These are phyloP conservation scores for Lucinisca nassula DNA, from an alignment of 2,888 invertebrate species.

Conservation along the genomic window DNA sequence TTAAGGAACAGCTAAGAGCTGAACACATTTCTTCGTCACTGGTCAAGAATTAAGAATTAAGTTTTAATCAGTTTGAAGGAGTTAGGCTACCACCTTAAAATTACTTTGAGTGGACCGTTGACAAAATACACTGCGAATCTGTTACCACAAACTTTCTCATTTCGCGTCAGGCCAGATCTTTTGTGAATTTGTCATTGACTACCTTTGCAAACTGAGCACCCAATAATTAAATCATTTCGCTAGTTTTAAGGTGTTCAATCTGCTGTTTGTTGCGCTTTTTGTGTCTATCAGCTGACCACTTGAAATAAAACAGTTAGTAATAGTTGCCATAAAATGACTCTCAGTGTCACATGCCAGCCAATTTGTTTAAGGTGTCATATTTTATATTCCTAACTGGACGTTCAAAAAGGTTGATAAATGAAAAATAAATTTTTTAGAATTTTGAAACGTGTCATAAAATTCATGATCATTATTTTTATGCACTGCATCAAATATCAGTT, in stretches of 20 bases:
- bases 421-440: neutral
- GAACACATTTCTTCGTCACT: conserved; percentile 15
- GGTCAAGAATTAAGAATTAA: conserved; percentile 4
- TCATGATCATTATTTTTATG: neutral
- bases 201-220: neutral
- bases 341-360: neutral
- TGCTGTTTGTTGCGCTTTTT: conserved; percentile 9
- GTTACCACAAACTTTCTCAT: conserved; percentile 5
- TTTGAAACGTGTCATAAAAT: neutral
- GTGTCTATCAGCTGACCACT: neutral
- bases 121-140: conserved; percentile 3
- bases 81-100: neutral
- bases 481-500: neutral
- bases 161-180: neutral
- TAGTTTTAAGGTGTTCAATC: neutral
- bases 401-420: neutral
- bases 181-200: neutral
- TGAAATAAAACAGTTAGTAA: neutral
- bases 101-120: conserved; percentile 1
- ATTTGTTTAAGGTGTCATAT: neutral
- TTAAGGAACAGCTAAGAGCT: conserved; percentile 16
- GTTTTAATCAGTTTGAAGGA: conserved; percentile 11
- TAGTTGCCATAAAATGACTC: neutral
- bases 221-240: conserved; percentile 8
- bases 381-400: conserved; percentile 5